A percentile compares a stretch with the other conserved stretches of the same genome.
Conservation (phyloP, 2,888 invertebrate genomes). For the Pollenia amentaria region DNA sequence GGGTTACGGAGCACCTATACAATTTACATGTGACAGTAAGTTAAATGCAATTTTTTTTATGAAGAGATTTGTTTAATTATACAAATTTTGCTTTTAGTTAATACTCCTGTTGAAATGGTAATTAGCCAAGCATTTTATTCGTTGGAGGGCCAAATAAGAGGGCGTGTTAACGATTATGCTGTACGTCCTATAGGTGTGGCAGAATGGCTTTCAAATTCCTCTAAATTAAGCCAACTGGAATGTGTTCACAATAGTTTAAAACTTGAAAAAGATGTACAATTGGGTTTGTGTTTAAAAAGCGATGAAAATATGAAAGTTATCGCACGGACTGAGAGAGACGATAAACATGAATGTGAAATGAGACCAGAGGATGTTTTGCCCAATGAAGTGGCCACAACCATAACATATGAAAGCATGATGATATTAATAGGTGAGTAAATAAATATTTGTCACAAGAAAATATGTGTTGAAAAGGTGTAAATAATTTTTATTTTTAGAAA, state of each 20-base stretch:
- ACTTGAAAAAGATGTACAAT: conserved; percentile 93
- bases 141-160: conserved; percentile 89
- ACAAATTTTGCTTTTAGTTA: conserved; percentile 87
- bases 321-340: conserved; percentile 92
- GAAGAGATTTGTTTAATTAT: background rate
- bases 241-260: conserved; percentile 97
- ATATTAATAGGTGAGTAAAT: conserved; percentile 90
- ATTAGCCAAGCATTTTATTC: conserved; percentile 93
- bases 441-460: background rate
- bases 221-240: conserved; percentile 94
- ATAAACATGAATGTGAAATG: conserved; percentile 90
- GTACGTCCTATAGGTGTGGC: conserved; percentile 90
- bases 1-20: conserved; percentile 88
- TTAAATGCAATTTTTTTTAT: conserved; percentile 34
- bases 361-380: conserved; percentile 92
- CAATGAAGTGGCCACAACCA: conserved; percentile 89
- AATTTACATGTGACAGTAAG: conserved; percentile 96
- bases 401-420: conserved; percentile 93
- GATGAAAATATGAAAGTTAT: conserved; percentile 89
- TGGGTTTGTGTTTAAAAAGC: conserved; percentile 88
- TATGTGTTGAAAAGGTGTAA: background rate
- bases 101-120: conserved; percentile 93
- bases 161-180: conserved; percentile 88
- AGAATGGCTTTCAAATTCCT: conserved; percentile 94
- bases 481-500: conserved; percentile 86